Conservation (phyloP, 2,113 vertebrate species). For the Eleginops maclovinus region DNA sequence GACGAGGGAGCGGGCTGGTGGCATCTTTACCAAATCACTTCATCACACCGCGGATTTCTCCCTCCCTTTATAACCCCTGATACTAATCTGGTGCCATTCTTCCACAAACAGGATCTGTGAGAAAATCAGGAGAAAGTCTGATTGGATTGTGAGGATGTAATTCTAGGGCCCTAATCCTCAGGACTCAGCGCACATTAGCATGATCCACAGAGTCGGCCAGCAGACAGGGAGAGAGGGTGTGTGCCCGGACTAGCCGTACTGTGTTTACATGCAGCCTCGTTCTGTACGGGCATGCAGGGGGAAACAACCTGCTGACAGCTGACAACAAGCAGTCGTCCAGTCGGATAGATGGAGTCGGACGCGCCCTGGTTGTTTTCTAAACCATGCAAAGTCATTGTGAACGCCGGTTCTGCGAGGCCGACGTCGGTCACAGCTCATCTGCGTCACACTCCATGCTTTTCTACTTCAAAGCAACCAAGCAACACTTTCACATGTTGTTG, state of each 20-base stretch:
- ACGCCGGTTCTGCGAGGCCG: slow-evolving; percentile 35
- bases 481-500: slow-evolving; percentile 5
- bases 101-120: slow-evolving; percentile 70
- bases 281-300: slow-evolving; percentile 45
- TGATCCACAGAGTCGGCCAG: slow-evolving; percentile 47
- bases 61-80: slow-evolving; percentile 53
- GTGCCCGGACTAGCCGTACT: neutral
- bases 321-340: slow-evolving; percentile 42
- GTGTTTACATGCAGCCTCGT: slow-evolving; percentile 41
- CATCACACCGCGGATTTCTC: slow-evolving; percentile 49
- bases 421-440: slow-evolving; percentile 61
- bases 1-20: slow-evolving; percentile 27
- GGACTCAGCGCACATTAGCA: slow-evolving; percentile 68
- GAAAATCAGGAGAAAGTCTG: slow-evolving; percentile 68
- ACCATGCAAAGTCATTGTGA: slow-evolving; percentile 57
- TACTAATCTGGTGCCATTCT: slow-evolving; percentile 68
- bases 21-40: slow-evolving; percentile 57
- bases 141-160: slow-evolving; percentile 79
- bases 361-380: slow-evolving; percentile 54
- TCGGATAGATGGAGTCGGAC: slow-evolving; percentile 43
- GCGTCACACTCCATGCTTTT: slow-evolving; percentile 50
- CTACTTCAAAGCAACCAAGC: slow-evolving; percentile 32
- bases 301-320: slow-evolving; percentile 57
- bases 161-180: slow-evolving; percentile 75
- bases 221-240: slow-evolving; percentile 13